phyloP scores from a whole-genome alignment of 2,888 invertebrate species.

The Alsophila aescularia region DNA sequence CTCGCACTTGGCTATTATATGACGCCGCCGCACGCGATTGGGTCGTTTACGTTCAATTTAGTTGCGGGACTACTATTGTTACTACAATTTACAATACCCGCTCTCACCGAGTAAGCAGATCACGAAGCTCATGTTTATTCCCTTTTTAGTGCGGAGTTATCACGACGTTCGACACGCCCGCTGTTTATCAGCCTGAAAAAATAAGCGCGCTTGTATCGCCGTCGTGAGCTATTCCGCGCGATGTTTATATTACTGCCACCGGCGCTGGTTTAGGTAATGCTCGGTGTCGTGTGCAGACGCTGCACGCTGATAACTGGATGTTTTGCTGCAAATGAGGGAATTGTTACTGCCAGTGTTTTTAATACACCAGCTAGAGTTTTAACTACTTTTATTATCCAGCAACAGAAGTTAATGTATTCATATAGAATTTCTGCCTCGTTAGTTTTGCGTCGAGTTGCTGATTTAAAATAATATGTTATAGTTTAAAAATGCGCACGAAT shows the following conservation, averaged over 20 bases:
- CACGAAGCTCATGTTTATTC: not conserved
- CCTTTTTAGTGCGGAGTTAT: not conserved
- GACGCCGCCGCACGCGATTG: too few relatives aligned
- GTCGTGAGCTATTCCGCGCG: conserved; percentile 11
- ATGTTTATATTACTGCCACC: conserved; percentile 9
- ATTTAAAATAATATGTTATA: not conserved
- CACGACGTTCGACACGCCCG: not conserved
- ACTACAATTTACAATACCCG: too few relatives aligned
- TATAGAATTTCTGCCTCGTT: not conserved
- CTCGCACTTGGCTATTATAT: too few relatives aligned
- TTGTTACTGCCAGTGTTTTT: not conserved
- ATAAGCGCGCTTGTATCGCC: conserved; percentile 11
- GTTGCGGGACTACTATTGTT: too few relatives aligned
- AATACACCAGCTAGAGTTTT: not conserved
- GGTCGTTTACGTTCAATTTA: too few relatives aligned
- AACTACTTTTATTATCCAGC: not conserved
- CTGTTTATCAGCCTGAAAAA: conserved; percentile 1
- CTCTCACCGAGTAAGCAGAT: not conserved
- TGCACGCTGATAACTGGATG: not conserved
- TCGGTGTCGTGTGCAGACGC: not conserved
- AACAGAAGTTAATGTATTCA: conserved; percentile 3
- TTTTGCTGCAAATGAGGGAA: not conserved
- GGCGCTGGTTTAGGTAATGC: not conserved
- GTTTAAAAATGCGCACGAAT: not conserved
- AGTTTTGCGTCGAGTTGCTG: not conserved